phyloP scores from a whole-genome alignment of 2,797 vertebrate species.

The Bufotes viridis region DNA sequence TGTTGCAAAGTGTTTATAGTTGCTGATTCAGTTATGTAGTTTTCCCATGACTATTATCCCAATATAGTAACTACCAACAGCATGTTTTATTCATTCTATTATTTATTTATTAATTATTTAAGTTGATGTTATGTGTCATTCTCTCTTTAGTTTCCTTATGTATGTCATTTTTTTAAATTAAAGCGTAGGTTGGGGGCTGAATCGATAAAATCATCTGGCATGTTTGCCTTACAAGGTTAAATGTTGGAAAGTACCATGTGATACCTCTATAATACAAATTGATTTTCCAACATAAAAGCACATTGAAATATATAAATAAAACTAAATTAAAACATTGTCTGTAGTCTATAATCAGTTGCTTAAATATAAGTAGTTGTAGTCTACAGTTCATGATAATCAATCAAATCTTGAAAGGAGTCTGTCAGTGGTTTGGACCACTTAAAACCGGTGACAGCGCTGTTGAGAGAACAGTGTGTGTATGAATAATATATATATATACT shows the following conservation, averaged over 20 bases:
- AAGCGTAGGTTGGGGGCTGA: no score
- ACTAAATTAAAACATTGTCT: no score
- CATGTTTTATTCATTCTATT: conserved; percentile 50
- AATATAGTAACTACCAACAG: conserved; percentile 73
- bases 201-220: conserved; percentile 42
- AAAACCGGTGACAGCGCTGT: no score
- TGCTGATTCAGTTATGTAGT: conserved; percentile 69
- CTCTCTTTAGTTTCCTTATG: conserved; percentile 34
- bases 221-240: conserved; percentile 51
- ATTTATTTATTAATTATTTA: conserved; percentile 55
- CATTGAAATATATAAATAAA: no score
- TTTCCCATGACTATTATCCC: conserved; percentile 72
- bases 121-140: conserved; percentile 45
- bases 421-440: no score
- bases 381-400: no score
- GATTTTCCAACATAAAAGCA: background rate
- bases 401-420: no score
- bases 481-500: no score
- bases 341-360: no score
- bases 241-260: conserved; percentile 23
- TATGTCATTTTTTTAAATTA: conserved; percentile 28
- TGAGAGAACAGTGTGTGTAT: no score
- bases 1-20: conserved; percentile 73
- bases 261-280: background rate
- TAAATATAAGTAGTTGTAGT: no score